phyloP scores from a whole-genome alignment of 2,113 vertebrate genomes.

The Zeus faber region DNA sequence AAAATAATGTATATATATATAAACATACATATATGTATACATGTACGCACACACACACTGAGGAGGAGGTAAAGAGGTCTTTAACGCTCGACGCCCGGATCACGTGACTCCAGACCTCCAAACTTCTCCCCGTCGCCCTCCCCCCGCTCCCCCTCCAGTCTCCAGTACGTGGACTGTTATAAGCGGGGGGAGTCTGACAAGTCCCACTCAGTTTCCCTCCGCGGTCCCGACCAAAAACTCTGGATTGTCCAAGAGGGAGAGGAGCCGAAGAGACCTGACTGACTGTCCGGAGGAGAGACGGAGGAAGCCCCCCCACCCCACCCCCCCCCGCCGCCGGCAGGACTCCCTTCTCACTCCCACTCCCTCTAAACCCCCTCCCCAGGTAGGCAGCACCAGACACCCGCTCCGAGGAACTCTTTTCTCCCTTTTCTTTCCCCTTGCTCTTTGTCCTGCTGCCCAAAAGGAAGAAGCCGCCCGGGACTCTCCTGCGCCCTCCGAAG shows the following conservation, averaged over 20 bases:
- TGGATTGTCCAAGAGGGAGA: too few relatives aligned
- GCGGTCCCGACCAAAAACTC: too few relatives aligned
- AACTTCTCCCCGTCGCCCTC: neutral
- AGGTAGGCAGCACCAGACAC: too few relatives aligned
- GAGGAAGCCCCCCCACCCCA: neutral
- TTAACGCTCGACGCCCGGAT: conserved; percentile 60
- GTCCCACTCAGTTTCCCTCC: conserved; percentile 58
- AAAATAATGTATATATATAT: neutral
- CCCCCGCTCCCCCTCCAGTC: conserved; percentile 13
- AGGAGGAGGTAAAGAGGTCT: too few relatives aligned
- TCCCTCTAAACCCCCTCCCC: too few relatives aligned
- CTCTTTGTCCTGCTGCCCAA: conserved; percentile 42
- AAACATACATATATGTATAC: too few relatives aligned
- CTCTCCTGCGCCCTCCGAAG: conserved; percentile 26
- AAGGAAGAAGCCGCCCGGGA: conserved; percentile 47
- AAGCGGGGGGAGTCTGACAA: conserved; percentile 71
- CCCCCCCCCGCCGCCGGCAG: neutral
- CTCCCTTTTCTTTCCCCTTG: conserved; percentile 61
- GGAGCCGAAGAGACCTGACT: too few relatives aligned
- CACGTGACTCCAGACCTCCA: conserved; percentile 62
- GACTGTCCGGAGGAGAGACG: too few relatives aligned
- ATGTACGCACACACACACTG: too few relatives aligned
- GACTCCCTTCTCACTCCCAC: neutral
- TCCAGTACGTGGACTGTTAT: conserved; percentile 54
- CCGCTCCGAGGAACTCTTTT: conserved; percentile 64